phyloP scores from a whole-genome alignment of 2,888 invertebrate genomes.

The Venusia cambrica region DNA sequence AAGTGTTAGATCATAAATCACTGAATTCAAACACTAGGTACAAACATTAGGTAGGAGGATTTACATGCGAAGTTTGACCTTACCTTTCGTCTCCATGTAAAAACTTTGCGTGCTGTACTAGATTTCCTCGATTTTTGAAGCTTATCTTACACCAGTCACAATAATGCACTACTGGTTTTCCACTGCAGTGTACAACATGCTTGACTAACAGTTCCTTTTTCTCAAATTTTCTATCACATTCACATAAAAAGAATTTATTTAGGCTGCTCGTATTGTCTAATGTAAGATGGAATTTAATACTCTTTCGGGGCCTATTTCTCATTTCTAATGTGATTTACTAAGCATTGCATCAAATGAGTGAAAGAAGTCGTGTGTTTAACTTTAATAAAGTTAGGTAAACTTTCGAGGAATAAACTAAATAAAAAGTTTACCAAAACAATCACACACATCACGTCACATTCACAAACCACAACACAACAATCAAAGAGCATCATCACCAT shows the following conservation, averaged over 20 bases:
- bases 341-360: neutral
- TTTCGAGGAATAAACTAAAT: neutral
- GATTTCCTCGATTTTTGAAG: slow-evolving; percentile 39
- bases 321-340: neutral
- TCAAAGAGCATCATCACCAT: no score
- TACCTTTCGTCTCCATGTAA: slow-evolving; percentile 37
- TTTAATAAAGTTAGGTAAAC: neutral
- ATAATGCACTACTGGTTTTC: slow-evolving; percentile 3
- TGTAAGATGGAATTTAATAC: slow-evolving; percentile 12
- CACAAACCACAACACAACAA: no score
- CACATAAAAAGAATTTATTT: slow-evolving; percentile 26
- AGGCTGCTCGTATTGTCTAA: slow-evolving; percentile 29
- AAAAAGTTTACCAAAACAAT: no score
- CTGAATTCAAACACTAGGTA: no score
- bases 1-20: no score
- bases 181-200: slow-evolving; percentile 15
- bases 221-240: slow-evolving; percentile 22
- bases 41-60: no score
- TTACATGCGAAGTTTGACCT: no score
- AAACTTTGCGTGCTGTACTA: slow-evolving; percentile 30
- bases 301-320: slow-evolving; percentile 16
- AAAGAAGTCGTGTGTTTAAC: neutral
- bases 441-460: no score
- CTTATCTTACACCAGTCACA: slow-evolving; percentile 38
- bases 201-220: slow-evolving; percentile 10